Base-by-base conservation (phyloP, 1,140 invertebrate species). In the Trachymyrmex cornetzi region DNA sequence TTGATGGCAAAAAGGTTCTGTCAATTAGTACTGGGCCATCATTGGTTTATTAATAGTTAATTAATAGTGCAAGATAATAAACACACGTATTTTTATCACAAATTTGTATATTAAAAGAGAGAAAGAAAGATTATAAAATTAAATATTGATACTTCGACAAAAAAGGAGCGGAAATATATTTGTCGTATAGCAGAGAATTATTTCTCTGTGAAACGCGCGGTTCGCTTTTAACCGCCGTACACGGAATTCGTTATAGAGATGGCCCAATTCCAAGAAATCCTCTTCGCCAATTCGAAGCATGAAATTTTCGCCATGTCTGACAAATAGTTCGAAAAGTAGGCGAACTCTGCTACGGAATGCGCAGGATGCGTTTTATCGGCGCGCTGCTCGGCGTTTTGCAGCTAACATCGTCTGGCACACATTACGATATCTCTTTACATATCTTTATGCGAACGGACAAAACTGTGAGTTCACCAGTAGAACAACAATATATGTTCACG, bases 321-420 rank as follows among this genome's bases (percentile, higher is more conserved):
- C 38, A 75, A 84, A 84, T 61, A 75, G 55, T 75, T 84, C 53
- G 44, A 84, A 61, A 84, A 75, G 69, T 75, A 48, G 67, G 19
- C 80, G 67, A 72, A 82, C 24, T 82, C 67, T 5, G 6, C 11
- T 16, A 72, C 38, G 38, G 38, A 82, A 82, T 59, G 80, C 14
- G 53, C 50, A 48, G 79, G 12, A 74, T 38, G 72, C 64, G 53
- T 82, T 74, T 59, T 82, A 72, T 82, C 79, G 67, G 53, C 34
- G 19, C 53, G 16, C n/a, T 22, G 24, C 38, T 19, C 16, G n/a
- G 5, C 19, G 19, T 81, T 57, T 6, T 69, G 14, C 63, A 55
- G 67, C 38, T 59, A 74, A 44, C 69, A 61, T 30, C 67, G 67
- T 69, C 55, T 82, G 67, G 67, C 67, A 34, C 55, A 69, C 67